Conservation (phyloP, 2,888 invertebrate species). For the Odontocolon sp. region DNA sequence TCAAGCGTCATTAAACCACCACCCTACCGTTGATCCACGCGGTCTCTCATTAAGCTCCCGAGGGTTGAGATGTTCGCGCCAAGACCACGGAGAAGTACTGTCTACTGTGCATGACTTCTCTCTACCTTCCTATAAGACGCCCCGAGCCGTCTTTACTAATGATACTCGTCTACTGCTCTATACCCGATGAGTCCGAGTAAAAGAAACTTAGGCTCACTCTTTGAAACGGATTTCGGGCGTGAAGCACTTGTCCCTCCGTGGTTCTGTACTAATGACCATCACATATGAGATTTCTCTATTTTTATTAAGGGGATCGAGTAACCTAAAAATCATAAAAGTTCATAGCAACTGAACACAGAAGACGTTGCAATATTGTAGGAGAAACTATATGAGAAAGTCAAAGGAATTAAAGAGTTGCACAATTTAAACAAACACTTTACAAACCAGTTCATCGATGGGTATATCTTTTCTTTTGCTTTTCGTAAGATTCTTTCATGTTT, state of each 20-base stretch:
- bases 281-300: neutral
- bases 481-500: too few species aligned
- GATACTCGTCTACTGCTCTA: constrained; percentile 9
- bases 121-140: constrained; percentile 5
- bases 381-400: too few species aligned
- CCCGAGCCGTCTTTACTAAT: constrained; percentile 10
- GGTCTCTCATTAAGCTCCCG: constrained; percentile 65
- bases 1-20: constrained; percentile 68
- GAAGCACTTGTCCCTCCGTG: neutral
- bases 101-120: neutral
- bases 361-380: too few species aligned
- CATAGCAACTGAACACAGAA: too few species aligned
- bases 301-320: neutral
- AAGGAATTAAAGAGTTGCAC: too few species aligned
- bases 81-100: neutral
- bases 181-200: constrained; percentile 8
- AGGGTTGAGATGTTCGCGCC: constrained; percentile 19
- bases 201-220: constrained; percentile 8
- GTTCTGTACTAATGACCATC: constrained; percentile 6
- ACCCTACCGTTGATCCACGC: neutral
- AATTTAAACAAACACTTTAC: too few species aligned
- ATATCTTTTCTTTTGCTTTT: too few species aligned
- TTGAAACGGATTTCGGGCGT: constrained; percentile 5
- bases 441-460: too few species aligned
- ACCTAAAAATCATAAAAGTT: too few species aligned